Evolutionary conservation across 2,888 invertebrate species (phyloP), one percentile per base, ranked within the genome.

Genomic region (Temnothorax unifasciatus): DNA sequence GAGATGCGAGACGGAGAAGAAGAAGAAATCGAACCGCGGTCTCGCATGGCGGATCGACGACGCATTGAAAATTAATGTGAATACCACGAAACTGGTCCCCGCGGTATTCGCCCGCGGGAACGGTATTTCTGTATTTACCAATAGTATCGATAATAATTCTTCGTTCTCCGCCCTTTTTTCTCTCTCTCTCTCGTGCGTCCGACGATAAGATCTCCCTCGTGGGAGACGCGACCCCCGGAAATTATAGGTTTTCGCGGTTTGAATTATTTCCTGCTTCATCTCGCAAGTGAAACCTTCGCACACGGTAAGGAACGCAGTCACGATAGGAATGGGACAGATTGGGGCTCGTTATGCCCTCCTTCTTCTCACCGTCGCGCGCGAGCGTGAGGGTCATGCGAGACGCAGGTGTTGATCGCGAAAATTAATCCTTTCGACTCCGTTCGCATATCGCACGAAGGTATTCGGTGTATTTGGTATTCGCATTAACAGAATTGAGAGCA

Each of bases 181-280:
- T n/a, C 29, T 79, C n/a, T 11, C 29, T 77, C 54, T 71, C 38
- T 34, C 79, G 57, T 59, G 50, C 21, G 47, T 47, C 47, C 59
- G 38, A 25, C 90, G 93, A 93, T 93, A 93, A 93, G 90, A 93
- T 93, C 93, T 93, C 88, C 87, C 79, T 81, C 88, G 85, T 90
- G 91, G 89, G 90, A 73, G 79, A 91, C 89, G 86, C 84, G 85
- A 85, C 85, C 89, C 68, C 90, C 92, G 90, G 93, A 94, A 94
- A 94, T 94, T 94, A 94, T 94, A 94, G 93, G 94, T 93, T 93
- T 94, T 93, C 92, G 93, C 92, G 88, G 91, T 94, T 93, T 93
- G 93, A 94, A 93, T 94, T 93, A 94, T 94, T 93, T 92, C 92
- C 91, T 91, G 79, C 73, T 13, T 85, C 82, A 82, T 83, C 82